Conservation (phyloP, 1,140 invertebrate genomes). For the Papilio machaon region DNA sequence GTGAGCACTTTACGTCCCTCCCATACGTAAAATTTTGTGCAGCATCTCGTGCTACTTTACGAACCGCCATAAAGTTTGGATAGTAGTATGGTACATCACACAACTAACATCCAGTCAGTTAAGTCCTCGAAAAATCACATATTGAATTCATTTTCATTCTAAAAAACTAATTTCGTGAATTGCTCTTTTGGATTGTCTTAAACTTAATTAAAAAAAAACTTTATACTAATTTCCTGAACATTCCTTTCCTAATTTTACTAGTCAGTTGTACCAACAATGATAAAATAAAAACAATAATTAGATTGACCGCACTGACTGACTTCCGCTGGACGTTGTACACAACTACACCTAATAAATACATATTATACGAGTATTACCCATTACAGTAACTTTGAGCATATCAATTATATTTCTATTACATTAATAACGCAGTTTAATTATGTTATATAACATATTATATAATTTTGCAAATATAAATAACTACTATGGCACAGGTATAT, state of each 20-base stretch:
- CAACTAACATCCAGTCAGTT: neutral
- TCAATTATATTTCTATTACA: conserved; percentile 46
- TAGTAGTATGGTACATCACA: neutral
- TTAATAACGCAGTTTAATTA: conserved; percentile 21
- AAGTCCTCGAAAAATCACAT: neutral
- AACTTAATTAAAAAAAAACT: no score
- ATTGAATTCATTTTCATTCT: no score
- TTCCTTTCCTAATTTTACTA: no score
- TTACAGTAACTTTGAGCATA: conserved; percentile 68
- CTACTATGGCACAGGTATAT: neutral
- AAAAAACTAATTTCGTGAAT: no score
- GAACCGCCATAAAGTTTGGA: neutral
- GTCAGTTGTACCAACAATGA: no score
- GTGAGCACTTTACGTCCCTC: no score
- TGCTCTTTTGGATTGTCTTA: no score
- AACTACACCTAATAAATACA: conserved; percentile 39
- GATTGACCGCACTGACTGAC: conserved; percentile 1
- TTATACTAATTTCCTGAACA: no score
- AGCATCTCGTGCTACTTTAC: neutral
- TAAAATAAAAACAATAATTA: no score
- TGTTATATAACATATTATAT: conserved; percentile 17
- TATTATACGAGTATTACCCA: conserved; percentile 43
- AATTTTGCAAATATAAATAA: neutral
- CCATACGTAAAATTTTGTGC: no score
- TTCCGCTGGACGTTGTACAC: conserved; percentile 6